These are phyloP conservation scores for Listronotus oregonensis DNA, from an alignment of 1,140 invertebrate genomes.

Conservation along the genomic window DNA sequence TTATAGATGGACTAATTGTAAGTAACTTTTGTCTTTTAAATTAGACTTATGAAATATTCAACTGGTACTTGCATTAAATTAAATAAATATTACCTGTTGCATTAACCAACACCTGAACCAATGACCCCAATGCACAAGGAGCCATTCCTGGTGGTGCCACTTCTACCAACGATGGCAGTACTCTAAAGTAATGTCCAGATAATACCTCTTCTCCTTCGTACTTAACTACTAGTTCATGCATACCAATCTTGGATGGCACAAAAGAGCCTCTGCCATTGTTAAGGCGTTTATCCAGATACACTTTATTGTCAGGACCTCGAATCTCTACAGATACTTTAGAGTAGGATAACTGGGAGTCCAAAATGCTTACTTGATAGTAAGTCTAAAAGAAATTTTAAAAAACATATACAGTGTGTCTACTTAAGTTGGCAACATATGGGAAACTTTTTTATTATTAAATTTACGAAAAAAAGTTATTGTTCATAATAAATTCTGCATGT, in stretches of 20 bases:
- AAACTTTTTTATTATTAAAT: too few relatives aligned
- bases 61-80: too few relatives aligned
- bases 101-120: constrained; percentile 94
- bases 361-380: constrained; percentile 77
- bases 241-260: constrained; percentile 86
- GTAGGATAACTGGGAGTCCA: constrained; percentile 77
- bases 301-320: constrained; percentile 55
- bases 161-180: constrained; percentile 81
- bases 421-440: too few relatives aligned
- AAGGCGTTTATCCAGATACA: constrained; percentile 75
- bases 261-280: constrained; percentile 79
- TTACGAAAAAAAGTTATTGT: too few relatives aligned
- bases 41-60: too few relatives aligned
- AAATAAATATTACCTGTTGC: constrained; percentile 65
- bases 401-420: too few relatives aligned
- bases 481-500: too few relatives aligned
- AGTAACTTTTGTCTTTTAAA: too few relatives aligned
- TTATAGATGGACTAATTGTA: too few relatives aligned
- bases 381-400: constrained; percentile 63
- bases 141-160: constrained; percentile 91
- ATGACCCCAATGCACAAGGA: constrained; percentile 89
- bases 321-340: constrained; percentile 82
- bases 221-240: constrained; percentile 79
- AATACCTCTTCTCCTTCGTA: constrained; percentile 63
- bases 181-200: constrained; percentile 79